Percentiles rank a stretch among this genome's conserved stretches.
Evolutionary conservation across 2,888 invertebrate genomes (phyloP).

Genomic region (Hemistola chrysoprasaria): DNA sequence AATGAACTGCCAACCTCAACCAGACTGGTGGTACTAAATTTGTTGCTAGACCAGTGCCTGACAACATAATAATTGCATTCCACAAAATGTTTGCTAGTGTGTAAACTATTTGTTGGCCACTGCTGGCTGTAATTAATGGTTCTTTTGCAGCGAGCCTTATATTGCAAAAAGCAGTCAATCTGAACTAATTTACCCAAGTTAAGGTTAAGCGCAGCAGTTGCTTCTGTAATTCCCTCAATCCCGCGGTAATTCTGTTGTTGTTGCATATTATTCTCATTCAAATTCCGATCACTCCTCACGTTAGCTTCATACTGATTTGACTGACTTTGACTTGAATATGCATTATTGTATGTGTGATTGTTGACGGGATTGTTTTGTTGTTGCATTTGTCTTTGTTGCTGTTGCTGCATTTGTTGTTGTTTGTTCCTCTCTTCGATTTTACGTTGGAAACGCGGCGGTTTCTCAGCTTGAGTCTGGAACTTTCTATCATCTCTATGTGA

Average conservation of each 20-base stretch:
- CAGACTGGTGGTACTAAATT: too few species aligned
- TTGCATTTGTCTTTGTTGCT: conserved; percentile 17
- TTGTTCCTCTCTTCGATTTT: conserved; percentile 76
- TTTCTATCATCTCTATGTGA: conserved; percentile 64
- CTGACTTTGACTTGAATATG: conserved; percentile 39
- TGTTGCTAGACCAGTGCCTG: too few species aligned
- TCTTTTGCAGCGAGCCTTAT: too few species aligned
- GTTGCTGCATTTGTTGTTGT: conserved; percentile 48
- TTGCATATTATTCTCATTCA: conserved; percentile 51
- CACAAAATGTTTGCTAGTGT: too few species aligned
- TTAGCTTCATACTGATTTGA: conserved; percentile 48
- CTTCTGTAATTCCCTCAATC: conserved; percentile 30
- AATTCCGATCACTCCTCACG: conserved; percentile 50
- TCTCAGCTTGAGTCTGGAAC: conserved; percentile 73
- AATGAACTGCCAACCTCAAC: too few species aligned
- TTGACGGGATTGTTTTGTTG: conserved; percentile 27
- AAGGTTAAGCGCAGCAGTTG: conserved; percentile 21
- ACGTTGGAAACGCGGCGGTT: conserved; percentile 84
- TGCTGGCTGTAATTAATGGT: too few species aligned
- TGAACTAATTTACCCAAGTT: background rate
- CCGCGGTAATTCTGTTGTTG: conserved; percentile 34
- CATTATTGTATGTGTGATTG: conserved; percentile 51
- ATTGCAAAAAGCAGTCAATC: too few species aligned
- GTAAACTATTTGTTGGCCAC: too few species aligned
- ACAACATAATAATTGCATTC: too few species aligned